phyloP scores from a whole-genome alignment of 2,113 vertebrate species.

The Rhadina sibilatrix region DNA sequence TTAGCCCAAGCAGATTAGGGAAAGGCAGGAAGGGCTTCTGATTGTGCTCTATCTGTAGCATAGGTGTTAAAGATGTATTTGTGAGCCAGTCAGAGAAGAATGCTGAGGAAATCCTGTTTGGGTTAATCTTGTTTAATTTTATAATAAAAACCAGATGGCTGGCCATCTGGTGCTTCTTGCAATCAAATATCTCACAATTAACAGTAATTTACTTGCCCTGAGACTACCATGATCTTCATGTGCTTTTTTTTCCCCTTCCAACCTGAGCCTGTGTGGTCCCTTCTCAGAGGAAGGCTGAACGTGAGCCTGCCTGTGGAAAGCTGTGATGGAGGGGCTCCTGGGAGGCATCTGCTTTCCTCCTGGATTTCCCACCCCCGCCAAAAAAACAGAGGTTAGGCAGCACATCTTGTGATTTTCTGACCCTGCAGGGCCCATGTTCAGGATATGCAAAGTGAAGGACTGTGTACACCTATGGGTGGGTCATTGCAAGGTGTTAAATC shows the following conservation, averaged over 20 bases:
- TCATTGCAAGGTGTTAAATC: neutral
- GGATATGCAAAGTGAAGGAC: neutral
- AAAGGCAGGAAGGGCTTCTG: constrained; percentile 31
- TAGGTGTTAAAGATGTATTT: constrained; percentile 56
- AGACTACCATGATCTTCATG: constrained; percentile 26
- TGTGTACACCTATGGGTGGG: fast-evolving
- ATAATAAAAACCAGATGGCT: constrained; percentile 63
- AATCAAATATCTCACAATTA: constrained; percentile 69
- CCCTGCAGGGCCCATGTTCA: neutral
- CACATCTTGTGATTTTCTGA: neutral
- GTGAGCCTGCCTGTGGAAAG: neutral
- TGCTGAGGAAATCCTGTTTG: constrained; percentile 64
- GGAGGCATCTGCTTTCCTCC: neutral
- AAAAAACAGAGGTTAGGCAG: neutral
- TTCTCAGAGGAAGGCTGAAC: neutral
- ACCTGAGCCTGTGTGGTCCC: constrained; percentile 50
- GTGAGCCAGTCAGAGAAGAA: constrained; percentile 57
- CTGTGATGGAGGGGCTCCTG: neutral
- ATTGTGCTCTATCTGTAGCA: neutral
- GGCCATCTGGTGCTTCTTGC: constrained; percentile 62
- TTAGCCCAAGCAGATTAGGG: neutral
- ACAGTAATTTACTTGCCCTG: constrained; percentile 62
- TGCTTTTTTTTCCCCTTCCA: neutral
- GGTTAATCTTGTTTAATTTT: constrained; percentile 67
- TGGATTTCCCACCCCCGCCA: neutral